phyloP scores from a whole-genome alignment of 2,797 vertebrate species.

The Falco naumanni region DNA sequence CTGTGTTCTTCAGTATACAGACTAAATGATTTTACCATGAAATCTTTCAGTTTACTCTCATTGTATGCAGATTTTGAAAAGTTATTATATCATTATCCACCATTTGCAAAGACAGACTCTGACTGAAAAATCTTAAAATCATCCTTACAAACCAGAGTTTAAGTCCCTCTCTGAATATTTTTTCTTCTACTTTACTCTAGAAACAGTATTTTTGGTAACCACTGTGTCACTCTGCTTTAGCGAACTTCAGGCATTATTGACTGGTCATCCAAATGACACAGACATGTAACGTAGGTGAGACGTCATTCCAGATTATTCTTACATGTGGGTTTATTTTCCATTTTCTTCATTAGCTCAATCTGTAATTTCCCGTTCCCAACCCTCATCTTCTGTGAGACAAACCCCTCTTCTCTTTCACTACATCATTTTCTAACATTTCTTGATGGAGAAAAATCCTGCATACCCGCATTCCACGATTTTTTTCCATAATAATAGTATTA shows the following conservation, averaged over 20 bases:
- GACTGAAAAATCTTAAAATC: neutral
- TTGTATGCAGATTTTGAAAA: neutral
- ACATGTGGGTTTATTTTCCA: neutral
- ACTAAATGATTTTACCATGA: neutral
- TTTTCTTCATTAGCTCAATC: neutral
- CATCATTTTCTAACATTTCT: conserved; percentile 13
- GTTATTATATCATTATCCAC: neutral
- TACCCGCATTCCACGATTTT: neutral
- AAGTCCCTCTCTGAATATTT: neutral
- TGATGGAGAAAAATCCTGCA: neutral
- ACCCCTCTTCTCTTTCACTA: neutral
- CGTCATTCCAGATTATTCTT: neutral
- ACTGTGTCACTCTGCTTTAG: neutral
- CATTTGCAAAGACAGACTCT: neutral
- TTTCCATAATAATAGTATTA: neutral
- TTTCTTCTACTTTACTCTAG: neutral
- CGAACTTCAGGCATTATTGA: neutral
- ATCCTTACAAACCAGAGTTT: neutral
- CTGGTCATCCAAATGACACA: neutral
- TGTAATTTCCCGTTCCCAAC: neutral
- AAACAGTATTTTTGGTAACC: neutral
- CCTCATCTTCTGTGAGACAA: neutral
- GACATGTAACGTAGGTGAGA: neutral
- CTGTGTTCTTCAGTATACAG: neutral
- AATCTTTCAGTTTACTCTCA: neutral